Base-by-base conservation (phyloP, 1,140 invertebrate species). In the Caenorhabditis tropicalis region DNA sequence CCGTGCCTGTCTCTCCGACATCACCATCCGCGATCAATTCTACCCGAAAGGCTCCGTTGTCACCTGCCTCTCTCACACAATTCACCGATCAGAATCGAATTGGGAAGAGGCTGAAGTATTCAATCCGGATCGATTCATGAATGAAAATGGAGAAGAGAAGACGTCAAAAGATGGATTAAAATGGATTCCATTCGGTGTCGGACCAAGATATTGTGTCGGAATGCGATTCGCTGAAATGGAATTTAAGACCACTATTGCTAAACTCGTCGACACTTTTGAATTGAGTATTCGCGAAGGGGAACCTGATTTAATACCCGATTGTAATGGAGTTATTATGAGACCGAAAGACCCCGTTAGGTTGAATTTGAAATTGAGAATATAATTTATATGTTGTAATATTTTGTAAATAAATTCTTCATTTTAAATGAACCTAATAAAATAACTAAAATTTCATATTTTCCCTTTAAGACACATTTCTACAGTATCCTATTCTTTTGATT, bases 191-290 rank as follows among this genome's bases (percentile, higher is more conserved):
- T 94, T 94, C 88, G 93, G 93, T n/a, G 86, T 88, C 19, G 93
- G 93, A 15, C 93, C 93, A 5, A 86, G 93, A 36, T 92, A 91
- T 85, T 94, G 93, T 85, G 90, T 93, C 27, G 94, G 94, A 60
- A 92, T 93, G 90, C 92, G 94, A 48, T 94, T 95, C 79, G 94
- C 94, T 2, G 82, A 94, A 5, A 87, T 95, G 80, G 93, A 94
- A 89, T 92, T 93, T 0, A 95, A 95, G 91, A 87, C 94, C 51
- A 94, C 94, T 3, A 33, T 93, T 48, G 70, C 79, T 1, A 84
- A 74, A 58, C 43, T 84, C 15, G 7, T 84, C 12, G 83, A 53
- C 19, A 79, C 9, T 33, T 84, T 80, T 39, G 65, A 84, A 46
- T 31, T 84, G 24, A 43, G 21, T 12, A 56, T 1, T 74, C 16